Base-by-base conservation (phyloP, 1,140 invertebrate species). In the Lepidurus packardi region DNA sequence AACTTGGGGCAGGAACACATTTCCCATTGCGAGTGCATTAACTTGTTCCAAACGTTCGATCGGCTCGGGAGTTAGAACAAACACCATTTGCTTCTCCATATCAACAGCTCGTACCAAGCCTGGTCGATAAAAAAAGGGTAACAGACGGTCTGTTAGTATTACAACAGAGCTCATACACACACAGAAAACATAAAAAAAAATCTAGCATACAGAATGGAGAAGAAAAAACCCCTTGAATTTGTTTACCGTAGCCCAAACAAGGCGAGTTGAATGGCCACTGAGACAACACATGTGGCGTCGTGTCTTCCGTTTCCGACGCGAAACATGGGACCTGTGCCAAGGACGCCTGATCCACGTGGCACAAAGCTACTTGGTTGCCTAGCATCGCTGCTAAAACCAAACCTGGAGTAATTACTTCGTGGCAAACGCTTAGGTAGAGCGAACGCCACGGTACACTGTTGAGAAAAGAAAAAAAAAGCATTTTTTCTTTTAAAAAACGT, bases 301-400 rank as follows among this genome's bases (percentile, higher is more conserved):
- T 16, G 21, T 74, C 25, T 13, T 43, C 53, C 24, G 3, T 21
- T 21, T 45, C 53, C 21, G 77, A 53, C 24, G 43, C 42, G 53
- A 73, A 78, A 41, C 42, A 74, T n/a, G 53, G 53, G 43, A 74
- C 43, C 24, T 45, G 65, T 34, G 73, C 53, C 13, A 43, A 41
- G 4, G 25, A 21, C 24, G 76, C n/a, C 41, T 73, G 65, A 47
- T 84, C 81, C 41, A 83, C 81, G 16, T 78, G 44, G 79, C 83
- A 85, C 43, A 86, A 80, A 21, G 83, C 84, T 21, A 86, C 85
- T 24, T 85, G 74, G 73, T 81, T 82, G n/a, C 83, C 83, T 81
- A 85, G 83, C 16, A 86, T 77, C 41, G 83, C 82, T 65, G 81
- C 78, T 41, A 85, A 65, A 9, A 84, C 78, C 24, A 83, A 81